Base-by-base conservation (phyloP, 2,113 vertebrate genomes). In the Poecile atricapillus region DNA sequence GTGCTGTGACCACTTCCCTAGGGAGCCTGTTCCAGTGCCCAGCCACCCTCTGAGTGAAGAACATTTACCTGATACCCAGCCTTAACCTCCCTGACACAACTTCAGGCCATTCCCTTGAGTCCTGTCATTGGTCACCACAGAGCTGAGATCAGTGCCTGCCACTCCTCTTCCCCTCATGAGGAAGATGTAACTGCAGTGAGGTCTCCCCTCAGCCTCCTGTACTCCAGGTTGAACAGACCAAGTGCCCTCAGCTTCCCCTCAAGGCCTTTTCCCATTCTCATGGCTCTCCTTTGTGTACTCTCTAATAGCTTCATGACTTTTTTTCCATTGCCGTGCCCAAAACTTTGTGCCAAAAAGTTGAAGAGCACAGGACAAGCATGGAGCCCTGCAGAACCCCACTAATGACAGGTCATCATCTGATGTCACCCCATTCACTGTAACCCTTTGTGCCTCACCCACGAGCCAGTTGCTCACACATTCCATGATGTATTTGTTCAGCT, bases 361-460 rank as follows among this genome's bases (percentile, higher is more conserved):
- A 56, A 58, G 52, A 50, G 10, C 11, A 43, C 16, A 35, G 20
- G 24, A 27, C 6, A 12, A 49, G 24, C 10, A 43, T 2, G 4
- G 16, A 50, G 24, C 4, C 4, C 35, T 58, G 8, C 8, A 30
- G 43, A 43, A 24, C 16, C 10, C 16, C 20, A 11, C 10, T 31
- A 30, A 12, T 50, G 24, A 35, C 50, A 85, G 20, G 24, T 39
- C 28, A 31, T 33, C 4, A 2, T 13, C 19, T 24, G 24, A 43
- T 14, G 11, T 31, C 16, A 16, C 16, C 16, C 24, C 13, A 5
- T 35, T 58, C 30, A 35, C 20, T n/a, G 1, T 10, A 30, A 20
- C 19, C 7, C 13, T 65, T 25, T 30, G 31, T 58, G 27, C 2
- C 6, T 2, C 2, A 9, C 11, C 6, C 2, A 0, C 22, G 33